Conservation (phyloP, 2,888 invertebrate species). For the Hypena proboscidalis region DNA sequence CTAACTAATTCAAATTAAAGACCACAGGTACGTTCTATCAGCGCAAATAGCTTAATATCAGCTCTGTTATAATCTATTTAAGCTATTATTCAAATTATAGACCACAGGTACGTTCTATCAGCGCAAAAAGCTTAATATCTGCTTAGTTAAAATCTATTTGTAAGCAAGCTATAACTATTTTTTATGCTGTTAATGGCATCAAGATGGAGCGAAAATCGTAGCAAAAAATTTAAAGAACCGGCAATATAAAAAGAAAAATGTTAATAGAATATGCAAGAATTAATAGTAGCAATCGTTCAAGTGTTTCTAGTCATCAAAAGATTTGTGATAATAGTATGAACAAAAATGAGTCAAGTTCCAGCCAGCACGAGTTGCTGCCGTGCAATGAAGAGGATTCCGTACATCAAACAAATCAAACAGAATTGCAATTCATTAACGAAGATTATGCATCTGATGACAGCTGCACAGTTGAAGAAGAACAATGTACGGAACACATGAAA, state of each 20-base stretch:
- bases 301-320: background rate
- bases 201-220: background rate
- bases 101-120: background rate
- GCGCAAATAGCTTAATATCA: background rate
- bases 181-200: background rate
- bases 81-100: background rate
- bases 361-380: background rate
- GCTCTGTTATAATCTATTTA: too few relatives aligned
- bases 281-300: slow-evolving; percentile 1
- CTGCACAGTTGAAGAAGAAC: slow-evolving; percentile 2
- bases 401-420: background rate
- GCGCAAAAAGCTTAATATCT: background rate
- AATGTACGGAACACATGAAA: slow-evolving; percentile 2
- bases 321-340: background rate
- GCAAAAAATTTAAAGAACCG: background rate
- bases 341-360: background rate
- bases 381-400: slow-evolving; percentile 1
- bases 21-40: background rate
- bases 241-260: background rate
- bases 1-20: background rate
- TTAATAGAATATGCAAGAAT: background rate
- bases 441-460: background rate
- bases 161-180: background rate
- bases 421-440: background rate
- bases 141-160: background rate